Evolutionary conservation across 2,113 vertebrate genomes (phyloP), one percentile per base, ranked within the genome.

Genomic region (Machaerirhynchus nigripectus): DNA sequence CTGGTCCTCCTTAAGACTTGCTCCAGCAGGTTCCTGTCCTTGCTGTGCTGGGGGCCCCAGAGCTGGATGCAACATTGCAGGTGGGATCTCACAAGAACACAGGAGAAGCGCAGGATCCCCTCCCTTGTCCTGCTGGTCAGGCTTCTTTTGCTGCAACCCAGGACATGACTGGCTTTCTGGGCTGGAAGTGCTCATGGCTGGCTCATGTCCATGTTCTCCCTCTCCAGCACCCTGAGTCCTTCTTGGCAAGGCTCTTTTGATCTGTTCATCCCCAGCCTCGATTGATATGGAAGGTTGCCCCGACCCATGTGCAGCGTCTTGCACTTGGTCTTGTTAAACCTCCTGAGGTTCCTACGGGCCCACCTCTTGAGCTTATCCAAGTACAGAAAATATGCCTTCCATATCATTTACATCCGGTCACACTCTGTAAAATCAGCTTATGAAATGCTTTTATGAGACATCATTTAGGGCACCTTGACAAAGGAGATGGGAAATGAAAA

Each of bases 401-500:
- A 8, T 35, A 22, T 26, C 3, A 46, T 68, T 96, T 96, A 42
- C 53, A 93, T 80, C 75, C 5, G 2, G 88, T 86, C 69, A 78
- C 63, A 89, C 74, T 85, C 61, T 85, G 24, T 84, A 86, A 85
- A 3, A 7, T 87, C 85, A 95, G 60, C 15, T 89, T 84, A 65
- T 55, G 84, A 91, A 95, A 82, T 92, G 35, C 44, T 93, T 96
- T 95, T 90, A 90, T 1, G 44, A 82, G 39, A 71, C 37, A 67
- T 87, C 55, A 63, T 77, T 94, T 73, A 77, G 35, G 63, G 46
- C 85, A 89, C 91, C 46, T 85, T 96, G 67, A 93, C 75, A 93
- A 94, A 84, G 21, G 37, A 61, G 79, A 95, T 93, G 65, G 89
- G 80, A 84, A 97, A 95, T 78, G 35, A 83, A 89, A 97, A 94